Evolutionary conservation across 2,888 invertebrate genomes (phyloP).

Genomic region (Elegia similella): DNA sequence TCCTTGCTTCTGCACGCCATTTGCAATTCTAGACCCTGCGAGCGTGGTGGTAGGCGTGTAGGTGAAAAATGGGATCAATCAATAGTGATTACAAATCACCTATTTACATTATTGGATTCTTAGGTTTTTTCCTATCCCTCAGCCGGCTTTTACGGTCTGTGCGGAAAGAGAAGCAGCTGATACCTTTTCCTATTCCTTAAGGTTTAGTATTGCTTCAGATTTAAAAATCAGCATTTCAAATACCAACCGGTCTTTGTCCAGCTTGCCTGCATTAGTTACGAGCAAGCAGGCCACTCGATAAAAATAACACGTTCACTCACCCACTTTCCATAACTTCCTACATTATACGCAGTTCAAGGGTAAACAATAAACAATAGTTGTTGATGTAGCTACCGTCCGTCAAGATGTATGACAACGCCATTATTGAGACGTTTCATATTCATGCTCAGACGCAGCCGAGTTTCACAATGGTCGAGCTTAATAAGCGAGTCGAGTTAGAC

Average conservation of each 20-base stretch:
- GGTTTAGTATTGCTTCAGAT: too few species aligned
- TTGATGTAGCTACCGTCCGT: constrained; percentile 60
- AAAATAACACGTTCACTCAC: constrained; percentile 16
- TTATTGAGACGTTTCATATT: constrained; percentile 53
- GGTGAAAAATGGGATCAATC: too few species aligned
- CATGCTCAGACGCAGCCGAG: constrained; percentile 61
- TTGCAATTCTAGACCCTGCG: too few species aligned
- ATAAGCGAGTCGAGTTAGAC: constrained; percentile 44
- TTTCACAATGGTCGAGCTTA: constrained; percentile 56
- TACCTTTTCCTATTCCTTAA: too few species aligned
- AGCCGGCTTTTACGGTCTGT: too few species aligned
- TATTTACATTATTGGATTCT: too few species aligned
- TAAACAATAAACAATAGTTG: constrained; percentile 59
- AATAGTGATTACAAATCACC: too few species aligned
- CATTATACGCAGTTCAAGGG: constrained; percentile 49
- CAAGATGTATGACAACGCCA: constrained; percentile 67
- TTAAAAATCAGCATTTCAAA: neutral
- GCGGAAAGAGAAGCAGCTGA: too few species aligned
- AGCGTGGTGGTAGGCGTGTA: too few species aligned
- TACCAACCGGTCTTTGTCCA: neutral
- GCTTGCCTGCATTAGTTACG: neutral
- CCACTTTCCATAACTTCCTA: constrained; percentile 16
- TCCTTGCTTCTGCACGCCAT: neutral
- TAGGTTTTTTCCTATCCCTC: too few species aligned
- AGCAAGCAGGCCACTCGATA: constrained; percentile 7